phyloP scores from a whole-genome alignment of 2,888 invertebrate genomes.

The Vannuccia rotundouncinata region DNA sequence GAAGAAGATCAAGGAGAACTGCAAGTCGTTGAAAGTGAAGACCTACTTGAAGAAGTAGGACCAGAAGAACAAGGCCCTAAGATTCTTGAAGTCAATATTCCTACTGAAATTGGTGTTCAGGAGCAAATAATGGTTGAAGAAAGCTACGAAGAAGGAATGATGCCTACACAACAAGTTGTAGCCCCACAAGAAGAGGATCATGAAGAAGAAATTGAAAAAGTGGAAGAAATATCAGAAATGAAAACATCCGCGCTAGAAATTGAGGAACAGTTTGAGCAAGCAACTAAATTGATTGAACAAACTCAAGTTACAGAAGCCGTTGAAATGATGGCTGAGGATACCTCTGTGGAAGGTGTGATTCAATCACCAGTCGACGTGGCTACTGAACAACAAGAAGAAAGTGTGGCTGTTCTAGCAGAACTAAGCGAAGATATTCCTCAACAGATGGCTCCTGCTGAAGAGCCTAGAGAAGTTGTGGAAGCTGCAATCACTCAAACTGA shows the following conservation, averaged over 20 bases:
- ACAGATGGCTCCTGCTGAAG: neutral
- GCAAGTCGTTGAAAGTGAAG: conserved; percentile 27
- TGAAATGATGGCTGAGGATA: neutral
- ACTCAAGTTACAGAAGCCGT: neutral
- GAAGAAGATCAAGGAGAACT: neutral
- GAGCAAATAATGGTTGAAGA: neutral
- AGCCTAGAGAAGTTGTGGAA: neutral
- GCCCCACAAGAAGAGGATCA: neutral
- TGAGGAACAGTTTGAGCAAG: neutral
- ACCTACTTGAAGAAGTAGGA: conserved; percentile 12
- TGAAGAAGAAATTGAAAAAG: neutral
- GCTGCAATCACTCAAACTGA: neutral
- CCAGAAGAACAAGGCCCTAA: conserved; percentile 21
- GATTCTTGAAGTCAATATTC: neutral
- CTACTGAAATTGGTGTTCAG: neutral
- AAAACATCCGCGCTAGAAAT: neutral
- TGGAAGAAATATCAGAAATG: neutral
- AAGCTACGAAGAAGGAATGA: neutral
- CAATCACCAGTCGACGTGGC: neutral
- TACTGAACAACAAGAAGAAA: neutral
- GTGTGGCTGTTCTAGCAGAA: neutral
- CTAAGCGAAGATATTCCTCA: neutral
- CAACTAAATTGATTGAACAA: neutral
- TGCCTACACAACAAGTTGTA: neutral
- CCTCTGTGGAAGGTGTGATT: neutral